These are phyloP conservation scores for Apoderus coryli DNA, from an alignment of 2,888 invertebrate genomes.

Conservation along the genomic window DNA sequence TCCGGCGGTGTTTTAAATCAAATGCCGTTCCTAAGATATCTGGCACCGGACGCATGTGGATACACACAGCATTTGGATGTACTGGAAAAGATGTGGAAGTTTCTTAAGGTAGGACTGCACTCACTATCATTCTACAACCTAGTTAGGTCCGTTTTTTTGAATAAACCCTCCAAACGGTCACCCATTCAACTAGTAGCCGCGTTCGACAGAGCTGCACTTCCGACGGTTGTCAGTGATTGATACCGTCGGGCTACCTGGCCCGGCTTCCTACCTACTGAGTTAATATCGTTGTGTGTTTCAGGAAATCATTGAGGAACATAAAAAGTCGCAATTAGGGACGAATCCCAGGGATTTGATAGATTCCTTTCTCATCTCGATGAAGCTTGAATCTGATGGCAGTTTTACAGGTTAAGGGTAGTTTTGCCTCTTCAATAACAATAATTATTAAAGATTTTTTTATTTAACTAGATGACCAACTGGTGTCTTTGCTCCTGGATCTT, in stretches of 20 bases:
- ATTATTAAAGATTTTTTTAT: too few relatives aligned
- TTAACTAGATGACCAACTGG: slow-evolving; percentile 28
- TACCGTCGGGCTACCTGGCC: too few relatives aligned
- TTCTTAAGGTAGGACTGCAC: slow-evolving; percentile 46
- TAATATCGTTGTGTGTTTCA: slow-evolving; percentile 23
- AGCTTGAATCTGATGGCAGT: slow-evolving; percentile 31
- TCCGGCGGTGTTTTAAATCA: slow-evolving; percentile 55
- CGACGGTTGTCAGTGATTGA: too few relatives aligned
- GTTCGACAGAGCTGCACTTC: too few relatives aligned
- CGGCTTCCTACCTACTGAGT: too few relatives aligned
- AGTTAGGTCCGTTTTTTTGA: too few relatives aligned
- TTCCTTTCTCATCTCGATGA: slow-evolving; percentile 45
- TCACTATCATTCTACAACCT: too few relatives aligned
- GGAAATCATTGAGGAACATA: slow-evolving; percentile 41
- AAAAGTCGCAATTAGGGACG: slow-evolving; percentile 31
- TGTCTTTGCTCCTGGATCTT: slow-evolving; percentile 44
- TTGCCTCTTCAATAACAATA: too few relatives aligned
- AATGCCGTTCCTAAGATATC: slow-evolving; percentile 48
- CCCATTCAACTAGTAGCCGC: too few relatives aligned
- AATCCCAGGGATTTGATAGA: slow-evolving; percentile 48
- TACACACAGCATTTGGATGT: slow-evolving; percentile 40
- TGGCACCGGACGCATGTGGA: slow-evolving; percentile 48
- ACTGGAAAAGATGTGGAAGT: slow-evolving; percentile 38
- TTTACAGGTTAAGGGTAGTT: slow-evolving; percentile 33
- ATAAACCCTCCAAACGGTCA: too few relatives aligned